Evolutionary conservation across 35 echinoderm and acorn worm genomes (phyloP).

Genomic region (Patiria miniata): DNA sequence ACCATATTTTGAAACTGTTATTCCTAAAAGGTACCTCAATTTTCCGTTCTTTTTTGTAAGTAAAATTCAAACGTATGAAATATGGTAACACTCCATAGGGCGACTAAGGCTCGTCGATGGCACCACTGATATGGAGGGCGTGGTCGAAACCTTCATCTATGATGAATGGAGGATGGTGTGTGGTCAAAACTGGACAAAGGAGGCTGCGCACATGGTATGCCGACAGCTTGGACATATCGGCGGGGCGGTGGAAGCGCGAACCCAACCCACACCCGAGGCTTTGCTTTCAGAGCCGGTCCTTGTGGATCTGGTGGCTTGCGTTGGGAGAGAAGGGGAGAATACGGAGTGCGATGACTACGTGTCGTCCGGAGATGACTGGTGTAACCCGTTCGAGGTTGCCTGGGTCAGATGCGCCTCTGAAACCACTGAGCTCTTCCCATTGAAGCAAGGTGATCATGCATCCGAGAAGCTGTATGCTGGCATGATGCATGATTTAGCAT

Average conservation of each 20-base stretch:
- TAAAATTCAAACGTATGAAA: too few relatives aligned
- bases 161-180: conserved; percentile 45
- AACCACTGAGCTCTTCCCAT: background rate
- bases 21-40: too few relatives aligned
- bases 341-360: conserved; percentile 13
- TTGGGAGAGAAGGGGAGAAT: background rate
- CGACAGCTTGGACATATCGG: conserved; percentile 47
- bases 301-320: background rate
- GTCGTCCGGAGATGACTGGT: conserved; percentile 7
- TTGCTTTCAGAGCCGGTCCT: background rate
- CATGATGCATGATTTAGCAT: background rate
- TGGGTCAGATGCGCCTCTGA: background rate
- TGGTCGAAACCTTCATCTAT: conserved; percentile 27
- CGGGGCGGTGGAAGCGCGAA: background rate
- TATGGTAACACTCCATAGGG: background rate
- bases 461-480: background rate
- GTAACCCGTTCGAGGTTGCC: conserved; percentile 2
- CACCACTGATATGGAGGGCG: conserved; percentile 15
- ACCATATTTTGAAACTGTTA: too few relatives aligned
- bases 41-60: too few relatives aligned
- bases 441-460: background rate
- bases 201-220: conserved; percentile 31
- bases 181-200: conserved; percentile 23
- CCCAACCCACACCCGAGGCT: background rate
- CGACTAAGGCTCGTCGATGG: background rate